A percentile compares a stretch with the other conserved stretches of the same genome.
Conservation (phyloP, 2,113 vertebrate species). For the Falcunculus frontatus region DNA sequence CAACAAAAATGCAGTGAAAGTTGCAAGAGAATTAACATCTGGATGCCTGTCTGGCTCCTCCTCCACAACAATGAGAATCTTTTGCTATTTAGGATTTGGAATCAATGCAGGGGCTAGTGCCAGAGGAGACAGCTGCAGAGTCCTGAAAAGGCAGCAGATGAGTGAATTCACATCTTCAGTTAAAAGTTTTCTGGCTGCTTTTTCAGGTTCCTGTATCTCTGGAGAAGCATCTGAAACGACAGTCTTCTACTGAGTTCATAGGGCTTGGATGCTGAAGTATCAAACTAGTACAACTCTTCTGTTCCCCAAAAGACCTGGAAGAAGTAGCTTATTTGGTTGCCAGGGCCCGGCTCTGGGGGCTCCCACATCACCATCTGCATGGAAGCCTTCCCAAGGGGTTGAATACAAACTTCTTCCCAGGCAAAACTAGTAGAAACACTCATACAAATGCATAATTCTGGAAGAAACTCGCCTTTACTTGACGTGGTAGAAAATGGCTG, state of each 20-base stretch:
- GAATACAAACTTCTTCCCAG: constrained; percentile 14
- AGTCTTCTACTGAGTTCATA: background rate
- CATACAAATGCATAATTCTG: background rate
- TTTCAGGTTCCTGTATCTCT: constrained; percentile 2
- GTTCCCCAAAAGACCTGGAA: background rate
- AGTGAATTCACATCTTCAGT: constrained; percentile 5
- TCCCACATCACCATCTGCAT: constrained; percentile 27
- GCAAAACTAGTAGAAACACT: background rate
- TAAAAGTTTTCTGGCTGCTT: constrained; percentile 47
- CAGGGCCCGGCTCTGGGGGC: background rate
- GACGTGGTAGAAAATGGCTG: background rate
- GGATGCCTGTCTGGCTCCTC: background rate
- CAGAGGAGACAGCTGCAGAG: constrained; percentile 58
- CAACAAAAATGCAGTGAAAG: background rate
- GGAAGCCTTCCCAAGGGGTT: background rate
- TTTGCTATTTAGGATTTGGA: constrained; percentile 43
- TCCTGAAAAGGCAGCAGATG: constrained; percentile 11
- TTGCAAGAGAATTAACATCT: constrained; percentile 28
- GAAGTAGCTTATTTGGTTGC: background rate
- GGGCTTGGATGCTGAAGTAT: background rate
- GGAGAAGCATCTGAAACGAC: constrained; percentile 40
- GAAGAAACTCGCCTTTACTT: background rate
- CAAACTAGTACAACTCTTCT: background rate
- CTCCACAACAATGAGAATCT: background rate
- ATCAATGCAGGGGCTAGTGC: background rate